phyloP scores from a whole-genome alignment of 2,888 invertebrate genomes.

The Lysandra coridon region DNA sequence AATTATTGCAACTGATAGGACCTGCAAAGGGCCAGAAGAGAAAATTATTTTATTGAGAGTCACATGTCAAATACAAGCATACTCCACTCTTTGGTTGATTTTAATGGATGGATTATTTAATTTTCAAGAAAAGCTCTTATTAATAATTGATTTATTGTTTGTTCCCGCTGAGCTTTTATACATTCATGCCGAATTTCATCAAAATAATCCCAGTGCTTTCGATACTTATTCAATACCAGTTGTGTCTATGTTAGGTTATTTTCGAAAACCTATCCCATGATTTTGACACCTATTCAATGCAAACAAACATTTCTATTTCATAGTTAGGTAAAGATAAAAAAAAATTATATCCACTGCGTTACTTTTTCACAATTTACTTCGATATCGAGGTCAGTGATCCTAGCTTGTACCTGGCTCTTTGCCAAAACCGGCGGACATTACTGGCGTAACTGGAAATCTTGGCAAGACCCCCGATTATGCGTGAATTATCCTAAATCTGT shows the following conservation, averaged over 20 bases:
- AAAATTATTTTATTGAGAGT: neutral
- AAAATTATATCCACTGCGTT: neutral
- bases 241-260: neutral
- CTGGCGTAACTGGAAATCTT: neutral
- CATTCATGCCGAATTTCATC: too few species aligned
- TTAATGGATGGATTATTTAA: neutral
- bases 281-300: neutral
- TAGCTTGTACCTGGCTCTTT: neutral
- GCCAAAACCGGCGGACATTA: slow-evolving; percentile 3
- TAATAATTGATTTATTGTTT: neutral
- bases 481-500: slow-evolving; percentile 9
- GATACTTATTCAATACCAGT: too few species aligned
- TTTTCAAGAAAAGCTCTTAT: neutral
- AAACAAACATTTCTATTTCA: neutral
- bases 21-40: neutral
- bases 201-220: too few species aligned
- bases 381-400: slow-evolving; percentile 3
- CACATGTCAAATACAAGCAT: neutral
- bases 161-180: too few species aligned
- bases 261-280: neutral
- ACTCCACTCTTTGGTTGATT: neutral
- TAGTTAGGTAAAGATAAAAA: neutral
- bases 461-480: slow-evolving; percentile 7
- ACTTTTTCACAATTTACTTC: neutral
- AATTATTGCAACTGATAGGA: neutral